A percentile compares a stretch with the other conserved stretches of the same genome.
These are phyloP conservation scores for Bombyx mandarina DNA, from an alignment of 1,140 invertebrate species.

Conservation along the genomic window DNA sequence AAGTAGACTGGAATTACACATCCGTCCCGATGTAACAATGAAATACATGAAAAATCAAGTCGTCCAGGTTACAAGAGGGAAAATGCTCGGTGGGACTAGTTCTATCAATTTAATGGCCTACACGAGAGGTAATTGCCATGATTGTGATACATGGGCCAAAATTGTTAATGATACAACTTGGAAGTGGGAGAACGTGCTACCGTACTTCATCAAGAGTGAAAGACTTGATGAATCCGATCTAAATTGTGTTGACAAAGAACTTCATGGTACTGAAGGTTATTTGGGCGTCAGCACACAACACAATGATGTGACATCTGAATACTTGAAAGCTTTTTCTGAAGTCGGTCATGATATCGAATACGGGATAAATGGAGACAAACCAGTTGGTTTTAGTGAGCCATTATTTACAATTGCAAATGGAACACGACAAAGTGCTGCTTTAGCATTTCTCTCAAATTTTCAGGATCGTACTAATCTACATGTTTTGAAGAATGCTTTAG, in stretches of 20 bases:
- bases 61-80: conserved; percentile 77
- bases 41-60: conserved; percentile 72
- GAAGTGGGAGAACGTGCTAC: conserved; percentile 79
- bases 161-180: conserved; percentile 75
- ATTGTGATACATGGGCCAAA: conserved; percentile 74
- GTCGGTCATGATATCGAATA: conserved; percentile 14
- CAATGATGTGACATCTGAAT: background rate
- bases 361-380: conserved; percentile 14
- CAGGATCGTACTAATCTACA: conserved; percentile 66
- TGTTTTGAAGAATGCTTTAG: conserved; percentile 19
- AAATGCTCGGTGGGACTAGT: conserved; percentile 80
- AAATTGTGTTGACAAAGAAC: too few relatives aligned
- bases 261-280: conserved; percentile 15
- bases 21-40: conserved; percentile 76
- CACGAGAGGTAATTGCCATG: conserved; percentile 71
- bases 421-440: conserved; percentile 70
- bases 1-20: conserved; percentile 80
- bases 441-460: conserved; percentile 69
- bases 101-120: conserved; percentile 84
- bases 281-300: conserved; percentile 11
- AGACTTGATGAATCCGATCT: conserved; percentile 6
- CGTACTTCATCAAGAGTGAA: conserved; percentile 23
- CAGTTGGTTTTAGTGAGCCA: conserved; percentile 8
- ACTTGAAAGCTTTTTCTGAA: conserved; percentile 16
- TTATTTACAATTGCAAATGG: conserved; percentile 72